These are phyloP conservation scores for Luidia sarsii DNA, from an alignment of 53 echinoderm and acorn worm genomes.

Conservation along the genomic window DNA sequence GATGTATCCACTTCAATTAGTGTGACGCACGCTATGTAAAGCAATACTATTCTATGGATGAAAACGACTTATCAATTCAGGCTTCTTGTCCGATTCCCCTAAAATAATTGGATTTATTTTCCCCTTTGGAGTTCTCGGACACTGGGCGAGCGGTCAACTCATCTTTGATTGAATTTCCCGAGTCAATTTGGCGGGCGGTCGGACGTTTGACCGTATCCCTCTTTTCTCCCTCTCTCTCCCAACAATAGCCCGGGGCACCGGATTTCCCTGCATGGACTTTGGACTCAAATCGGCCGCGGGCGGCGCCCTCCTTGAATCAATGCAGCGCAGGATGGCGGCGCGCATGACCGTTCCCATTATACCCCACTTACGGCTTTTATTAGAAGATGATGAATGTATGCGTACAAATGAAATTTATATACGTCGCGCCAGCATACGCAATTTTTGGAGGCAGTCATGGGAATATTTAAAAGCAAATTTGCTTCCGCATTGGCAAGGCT, in stretches of 20 bases:
- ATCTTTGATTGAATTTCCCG: slow-evolving; percentile 17
- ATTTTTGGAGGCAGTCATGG: too few relatives aligned
- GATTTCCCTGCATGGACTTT: neutral
- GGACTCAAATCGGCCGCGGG: neutral
- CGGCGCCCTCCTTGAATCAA: neutral
- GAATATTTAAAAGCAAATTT: too few relatives aligned
- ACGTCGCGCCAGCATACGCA: too few relatives aligned
- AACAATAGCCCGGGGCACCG: neutral
- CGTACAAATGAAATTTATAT: slow-evolving; percentile 28
- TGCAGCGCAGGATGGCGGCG: neutral
- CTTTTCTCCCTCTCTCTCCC: too few relatives aligned
- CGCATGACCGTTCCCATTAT: neutral
- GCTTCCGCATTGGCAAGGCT: too few relatives aligned
- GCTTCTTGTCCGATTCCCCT: too few relatives aligned
- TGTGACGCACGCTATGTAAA: too few relatives aligned
- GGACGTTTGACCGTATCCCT: neutral
- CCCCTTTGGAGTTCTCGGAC: neutral
- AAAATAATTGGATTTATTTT: too few relatives aligned
- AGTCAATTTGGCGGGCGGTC: slow-evolving; percentile 15
- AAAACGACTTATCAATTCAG: too few relatives aligned
- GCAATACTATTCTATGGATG: too few relatives aligned
- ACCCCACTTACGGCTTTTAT: slow-evolving; percentile 20
- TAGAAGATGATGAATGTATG: slow-evolving; percentile 23
- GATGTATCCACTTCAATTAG: too few relatives aligned
- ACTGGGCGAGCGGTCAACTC: slow-evolving; percentile 26